These are phyloP conservation scores for Mythimna loreyi DNA, from an alignment of 2,888 invertebrate genomes.

Conservation along the genomic window DNA sequence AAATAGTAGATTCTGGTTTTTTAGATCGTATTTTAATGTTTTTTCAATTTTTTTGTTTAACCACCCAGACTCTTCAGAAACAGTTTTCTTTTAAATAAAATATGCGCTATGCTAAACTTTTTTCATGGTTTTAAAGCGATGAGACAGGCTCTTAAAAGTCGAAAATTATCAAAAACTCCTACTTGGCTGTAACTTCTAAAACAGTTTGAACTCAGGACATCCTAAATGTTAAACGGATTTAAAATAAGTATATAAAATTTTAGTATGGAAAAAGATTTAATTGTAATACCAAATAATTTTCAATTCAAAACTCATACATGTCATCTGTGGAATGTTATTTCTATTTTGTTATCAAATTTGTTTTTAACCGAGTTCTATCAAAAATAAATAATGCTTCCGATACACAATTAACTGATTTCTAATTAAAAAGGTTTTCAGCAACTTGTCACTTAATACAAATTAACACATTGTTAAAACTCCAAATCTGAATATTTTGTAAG, in stretches of 20 bases:
- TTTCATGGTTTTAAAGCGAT: neutral
- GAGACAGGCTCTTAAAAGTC: neutral
- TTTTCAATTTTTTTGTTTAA: too few species aligned
- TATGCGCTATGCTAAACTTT: neutral
- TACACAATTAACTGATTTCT: neutral
- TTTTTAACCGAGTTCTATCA: too few species aligned
- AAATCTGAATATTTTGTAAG: neutral
- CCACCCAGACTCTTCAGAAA: neutral
- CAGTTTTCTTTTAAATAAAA: neutral
- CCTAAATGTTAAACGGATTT: neutral
- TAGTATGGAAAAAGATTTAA: neutral
- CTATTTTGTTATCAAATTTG: neutral
- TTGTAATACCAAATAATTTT: neutral
- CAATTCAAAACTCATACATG: constrained; percentile 6
- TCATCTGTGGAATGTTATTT: neutral
- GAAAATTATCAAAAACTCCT: neutral
- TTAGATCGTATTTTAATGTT: neutral
- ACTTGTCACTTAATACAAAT: neutral
- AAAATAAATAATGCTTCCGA: neutral
- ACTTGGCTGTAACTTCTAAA: neutral
- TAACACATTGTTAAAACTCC: neutral
- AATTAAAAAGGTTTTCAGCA: neutral
- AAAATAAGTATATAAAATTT: too few species aligned
- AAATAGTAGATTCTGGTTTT: neutral
- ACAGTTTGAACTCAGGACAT: neutral